phyloP scores from a whole-genome alignment of 2,113 vertebrate genomes.

The Pituophis catenifer region DNA sequence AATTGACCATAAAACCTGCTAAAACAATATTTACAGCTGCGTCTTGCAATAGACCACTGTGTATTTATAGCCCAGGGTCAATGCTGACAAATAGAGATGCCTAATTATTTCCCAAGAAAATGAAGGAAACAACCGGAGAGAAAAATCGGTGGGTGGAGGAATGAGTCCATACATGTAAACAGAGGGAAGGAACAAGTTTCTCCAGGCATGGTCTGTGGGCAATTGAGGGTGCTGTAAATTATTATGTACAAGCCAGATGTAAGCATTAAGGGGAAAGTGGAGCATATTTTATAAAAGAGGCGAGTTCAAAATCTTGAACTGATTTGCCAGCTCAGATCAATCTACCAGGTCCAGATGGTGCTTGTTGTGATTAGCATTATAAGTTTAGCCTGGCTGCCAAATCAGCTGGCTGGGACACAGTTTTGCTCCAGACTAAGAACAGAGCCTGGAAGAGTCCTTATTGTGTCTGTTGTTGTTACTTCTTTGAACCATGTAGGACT shows the following conservation, averaged over 20 bases:
- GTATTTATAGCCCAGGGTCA: conserved; percentile 56
- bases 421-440: not conserved
- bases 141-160: not conserved
- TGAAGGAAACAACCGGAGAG: not conserved
- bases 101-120: conserved; percentile 27
- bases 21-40: conserved; percentile 64
- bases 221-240: conserved; percentile 20
- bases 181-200: conserved; percentile 8
- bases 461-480: not conserved
- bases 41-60: conserved; percentile 40
- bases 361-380: conserved; percentile 28
- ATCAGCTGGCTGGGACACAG: not conserved
- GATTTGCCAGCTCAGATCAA: conserved; percentile 25
- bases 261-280: conserved; percentile 13
- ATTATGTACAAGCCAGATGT: conserved; percentile 26
- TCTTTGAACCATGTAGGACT: accelerated
- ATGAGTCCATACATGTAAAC: not conserved
- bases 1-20: conserved; percentile 58
- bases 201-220: conserved; percentile 1
- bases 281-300: conserved; percentile 7
- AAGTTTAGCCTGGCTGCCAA: conserved; percentile 14
- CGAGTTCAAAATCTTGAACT: conserved; percentile 17
- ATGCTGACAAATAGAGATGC: conserved; percentile 62
- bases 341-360: conserved; percentile 17
- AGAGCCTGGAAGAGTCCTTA: conserved; percentile 17